Conservation (phyloP, 30 jellyfish, hydroid and myxozoan species). For the Aurelia aurita complex sp. Pacific region DNA sequence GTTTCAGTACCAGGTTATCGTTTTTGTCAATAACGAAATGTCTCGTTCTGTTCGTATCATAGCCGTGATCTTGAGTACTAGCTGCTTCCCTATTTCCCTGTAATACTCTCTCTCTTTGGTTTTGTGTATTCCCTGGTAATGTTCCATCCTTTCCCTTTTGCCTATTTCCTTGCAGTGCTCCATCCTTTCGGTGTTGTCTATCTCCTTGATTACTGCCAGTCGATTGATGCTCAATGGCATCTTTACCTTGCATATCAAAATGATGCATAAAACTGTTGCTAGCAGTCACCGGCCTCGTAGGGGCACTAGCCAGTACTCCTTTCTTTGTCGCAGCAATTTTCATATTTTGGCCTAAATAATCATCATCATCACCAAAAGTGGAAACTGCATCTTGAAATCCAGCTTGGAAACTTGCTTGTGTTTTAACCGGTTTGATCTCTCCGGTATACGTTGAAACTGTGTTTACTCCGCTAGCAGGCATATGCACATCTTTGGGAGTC, state of each 20-base stretch:
- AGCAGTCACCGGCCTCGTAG: neutral
- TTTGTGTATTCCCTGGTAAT: neutral
- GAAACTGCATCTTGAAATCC: conserved; percentile 43
- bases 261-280: conserved; percentile 1
- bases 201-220: neutral
- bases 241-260: neutral
- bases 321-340: conserved; percentile 39
- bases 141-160: neutral
- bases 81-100: neutral
- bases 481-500: no score
- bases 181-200: neutral
- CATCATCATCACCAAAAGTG: conserved; percentile 6
- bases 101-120: neutral
- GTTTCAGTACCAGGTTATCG: conserved; percentile 44
- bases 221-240: neutral
- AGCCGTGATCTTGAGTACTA: neutral
- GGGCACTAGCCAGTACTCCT: conserved; percentile 5
- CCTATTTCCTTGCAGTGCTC: no score
- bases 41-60: conserved; percentile 56
- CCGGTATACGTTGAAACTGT: neutral
- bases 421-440: neutral
- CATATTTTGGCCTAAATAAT: conserved; percentile 6
- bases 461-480: no score
- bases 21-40: conserved; percentile 58
- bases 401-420: conserved; percentile 7